Conservation (phyloP, 2,888 invertebrate species). For the Eilema griseolum region DNA sequence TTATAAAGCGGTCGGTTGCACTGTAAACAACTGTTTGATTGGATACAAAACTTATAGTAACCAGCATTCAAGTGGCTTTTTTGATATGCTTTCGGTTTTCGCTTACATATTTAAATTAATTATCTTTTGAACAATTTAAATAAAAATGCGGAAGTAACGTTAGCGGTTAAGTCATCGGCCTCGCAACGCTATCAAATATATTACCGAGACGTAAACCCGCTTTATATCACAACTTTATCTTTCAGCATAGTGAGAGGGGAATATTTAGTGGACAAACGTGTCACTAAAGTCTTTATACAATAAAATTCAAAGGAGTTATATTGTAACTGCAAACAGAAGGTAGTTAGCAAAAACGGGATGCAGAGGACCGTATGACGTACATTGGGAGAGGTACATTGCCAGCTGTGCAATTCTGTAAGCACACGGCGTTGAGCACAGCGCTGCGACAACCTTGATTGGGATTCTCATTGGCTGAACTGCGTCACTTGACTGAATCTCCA, state of each 20-base stretch:
- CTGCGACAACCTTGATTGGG: too few species aligned
- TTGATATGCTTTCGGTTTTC: conserved; percentile 15
- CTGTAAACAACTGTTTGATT: conserved; percentile 46
- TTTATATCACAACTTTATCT: conserved; percentile 1
- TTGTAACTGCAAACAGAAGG: not conserved
- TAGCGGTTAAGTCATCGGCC: conserved; percentile 1
- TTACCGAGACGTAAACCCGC: conserved; percentile 1
- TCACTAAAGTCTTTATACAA: not conserved
- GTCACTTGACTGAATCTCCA: too few species aligned
- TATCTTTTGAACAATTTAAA: conserved; percentile 6
- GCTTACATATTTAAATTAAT: conserved; percentile 5
- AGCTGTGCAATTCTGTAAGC: too few species aligned
- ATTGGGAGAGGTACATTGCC: not conserved
- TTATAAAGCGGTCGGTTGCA: conserved; percentile 39
- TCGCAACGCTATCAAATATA: conserved; percentile 5
- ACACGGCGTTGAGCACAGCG: too few species aligned
- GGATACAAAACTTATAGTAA: conserved; percentile 46
- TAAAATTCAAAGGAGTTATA: not conserved
- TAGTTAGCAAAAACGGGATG: not conserved
- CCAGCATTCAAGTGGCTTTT: conserved; percentile 31
- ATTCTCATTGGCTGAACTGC: too few species aligned
- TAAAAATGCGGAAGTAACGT: conserved; percentile 7
- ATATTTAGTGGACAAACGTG: not conserved
- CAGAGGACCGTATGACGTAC: not conserved
- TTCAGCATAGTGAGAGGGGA: not conserved